Conservation (phyloP, 2,888 invertebrate genomes). For the Myopa tessellatipennis region DNA sequence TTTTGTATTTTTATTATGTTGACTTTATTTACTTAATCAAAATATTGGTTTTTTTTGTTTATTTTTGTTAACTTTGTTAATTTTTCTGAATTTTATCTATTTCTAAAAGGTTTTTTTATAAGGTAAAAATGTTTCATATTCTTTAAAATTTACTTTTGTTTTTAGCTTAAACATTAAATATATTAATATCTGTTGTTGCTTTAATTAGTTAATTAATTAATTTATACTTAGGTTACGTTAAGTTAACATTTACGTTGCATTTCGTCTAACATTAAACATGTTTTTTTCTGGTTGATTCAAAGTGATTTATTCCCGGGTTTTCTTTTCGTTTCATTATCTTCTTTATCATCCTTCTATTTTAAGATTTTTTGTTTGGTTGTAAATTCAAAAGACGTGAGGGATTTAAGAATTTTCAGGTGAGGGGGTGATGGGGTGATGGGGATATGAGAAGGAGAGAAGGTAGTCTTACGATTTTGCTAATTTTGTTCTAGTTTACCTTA, state of each 20-base stretch:
- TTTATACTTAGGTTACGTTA: slow-evolving; percentile 31
- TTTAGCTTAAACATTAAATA: too few species aligned
- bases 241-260: slow-evolving; percentile 40
- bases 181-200: slow-evolving; percentile 6
- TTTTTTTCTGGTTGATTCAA: neutral
- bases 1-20: too few species aligned
- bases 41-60: neutral
- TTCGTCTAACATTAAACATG: slow-evolving; percentile 15
- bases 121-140: neutral
- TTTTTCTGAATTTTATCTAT: neutral
- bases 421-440: neutral
- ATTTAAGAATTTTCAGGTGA: neutral
- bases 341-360: too few species aligned
- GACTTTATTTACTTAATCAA: too few species aligned
- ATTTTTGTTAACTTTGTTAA: neutral
- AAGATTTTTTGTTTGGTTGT: too few species aligned
- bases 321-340: neutral
- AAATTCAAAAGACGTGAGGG: neutral
- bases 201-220: slow-evolving; percentile 14
- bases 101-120: neutral
- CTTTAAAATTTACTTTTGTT: too few species aligned
- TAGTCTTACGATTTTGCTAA: neutral
- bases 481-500: neutral
- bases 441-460: neutral
- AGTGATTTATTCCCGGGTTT: neutral